Conservation (phyloP, 1,140 invertebrate genomes). For the Battus philenor region DNA sequence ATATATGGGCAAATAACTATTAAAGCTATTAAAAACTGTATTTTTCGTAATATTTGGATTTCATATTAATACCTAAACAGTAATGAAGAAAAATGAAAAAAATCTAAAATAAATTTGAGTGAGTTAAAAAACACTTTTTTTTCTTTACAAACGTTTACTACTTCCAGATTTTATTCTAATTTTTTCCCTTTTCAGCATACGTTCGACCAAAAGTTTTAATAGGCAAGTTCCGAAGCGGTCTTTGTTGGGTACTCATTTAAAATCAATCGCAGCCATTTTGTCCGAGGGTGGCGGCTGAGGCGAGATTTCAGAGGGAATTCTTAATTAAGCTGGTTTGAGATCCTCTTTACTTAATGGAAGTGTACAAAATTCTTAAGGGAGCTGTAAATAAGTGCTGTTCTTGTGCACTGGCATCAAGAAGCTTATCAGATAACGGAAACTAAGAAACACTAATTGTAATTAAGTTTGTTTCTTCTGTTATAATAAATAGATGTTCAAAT, state of each 20-base stretch:
- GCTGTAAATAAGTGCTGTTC: slow-evolving; percentile 48
- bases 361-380: slow-evolving; percentile 48
- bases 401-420: slow-evolving; percentile 28
- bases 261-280: slow-evolving; percentile 67
- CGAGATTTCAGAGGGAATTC: slow-evolving; percentile 68
- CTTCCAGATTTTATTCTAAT: too few relatives aligned
- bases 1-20: too few relatives aligned
- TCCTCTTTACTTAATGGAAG: slow-evolving; percentile 67
- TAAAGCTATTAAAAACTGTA: too few relatives aligned
- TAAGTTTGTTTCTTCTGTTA: too few relatives aligned
- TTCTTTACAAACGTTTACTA: too few relatives aligned
- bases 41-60: too few relatives aligned
- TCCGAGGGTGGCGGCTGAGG: slow-evolving; percentile 40
- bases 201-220: slow-evolving; percentile 44
- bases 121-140: too few relatives aligned
- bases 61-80: too few relatives aligned
- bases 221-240: slow-evolving; percentile 33
- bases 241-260: slow-evolving; percentile 63
- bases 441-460: too few relatives aligned
- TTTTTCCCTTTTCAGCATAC: background rate
- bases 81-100: too few relatives aligned
- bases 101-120: too few relatives aligned
- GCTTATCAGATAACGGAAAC: slow-evolving; percentile 3
- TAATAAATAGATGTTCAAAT: too few relatives aligned
- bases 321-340: slow-evolving; percentile 64